Conservation (phyloP, 1,140 invertebrate genomes). For the Lucilia sericata region DNA sequence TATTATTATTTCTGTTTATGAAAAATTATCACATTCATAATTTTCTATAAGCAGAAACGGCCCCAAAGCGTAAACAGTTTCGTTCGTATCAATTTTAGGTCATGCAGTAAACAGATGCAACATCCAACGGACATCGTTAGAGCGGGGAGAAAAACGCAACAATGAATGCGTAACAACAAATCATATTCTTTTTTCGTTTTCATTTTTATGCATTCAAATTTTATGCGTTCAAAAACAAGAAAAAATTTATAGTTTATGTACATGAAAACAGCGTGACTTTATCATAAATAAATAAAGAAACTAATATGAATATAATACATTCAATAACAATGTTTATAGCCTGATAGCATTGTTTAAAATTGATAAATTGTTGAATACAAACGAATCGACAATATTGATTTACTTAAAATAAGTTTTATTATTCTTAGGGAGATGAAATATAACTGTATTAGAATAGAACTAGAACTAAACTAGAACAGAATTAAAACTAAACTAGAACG, state of each 20-base stretch:
- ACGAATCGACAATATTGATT: neutral
- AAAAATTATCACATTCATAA: neutral
- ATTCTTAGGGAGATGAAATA: no score
- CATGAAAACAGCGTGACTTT: neutral
- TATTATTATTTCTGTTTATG: neutral
- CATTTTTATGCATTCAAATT: neutral
- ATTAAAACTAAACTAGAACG: no score
- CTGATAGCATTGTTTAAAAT: neutral
- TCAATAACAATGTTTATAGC: no score
- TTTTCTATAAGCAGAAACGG: neutral
- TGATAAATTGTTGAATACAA: neutral
- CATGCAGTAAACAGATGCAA: neutral
- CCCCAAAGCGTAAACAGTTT: neutral
- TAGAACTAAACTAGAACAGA: no score
- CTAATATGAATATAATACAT: neutral
- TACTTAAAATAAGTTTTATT: no score
- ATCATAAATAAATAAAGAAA: neutral
- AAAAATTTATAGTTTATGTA: neutral
- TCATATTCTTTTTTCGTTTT: neutral
- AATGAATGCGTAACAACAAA: neutral
- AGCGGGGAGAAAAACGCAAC: neutral
- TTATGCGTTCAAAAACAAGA: neutral
- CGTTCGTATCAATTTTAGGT: slow-evolving; percentile 26
- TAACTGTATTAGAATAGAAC: no score
- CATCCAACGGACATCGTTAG: neutral